Evolutionary conservation across 2,888 invertebrate species (phyloP), one percentile per base, ranked within the genome.

Genomic region (Aleiodes testaceus): DNA sequence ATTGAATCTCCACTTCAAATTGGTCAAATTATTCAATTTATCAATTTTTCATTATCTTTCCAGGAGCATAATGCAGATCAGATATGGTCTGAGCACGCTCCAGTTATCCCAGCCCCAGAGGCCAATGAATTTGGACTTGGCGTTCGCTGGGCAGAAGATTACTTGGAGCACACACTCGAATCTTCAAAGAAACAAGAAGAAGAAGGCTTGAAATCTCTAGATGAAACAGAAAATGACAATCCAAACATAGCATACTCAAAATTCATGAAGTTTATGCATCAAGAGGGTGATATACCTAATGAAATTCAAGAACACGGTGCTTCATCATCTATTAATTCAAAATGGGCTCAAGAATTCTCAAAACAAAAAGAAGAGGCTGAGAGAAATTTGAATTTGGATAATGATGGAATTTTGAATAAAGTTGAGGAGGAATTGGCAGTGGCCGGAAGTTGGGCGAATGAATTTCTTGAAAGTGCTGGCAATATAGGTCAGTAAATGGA

Each of bases 191-290:
- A 44, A 77, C 87, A 88, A 81, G 86, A 88, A 81, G 86, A 88
- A 72, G 88, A 90, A 81, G 88, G 91, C 2, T 89, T 88, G 66
- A 90, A 90, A 78, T 91, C 90, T 9, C 89, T 90, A 75, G 92
- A 92, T 80, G 89, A 92, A 81, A 89, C 91, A 30, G 87, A 88
- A 63, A 88, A 90, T 79, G 89, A 90, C 79, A 92, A 94, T 87
- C 91, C 92, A 75, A 92, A 93, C 82, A 90, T 93, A 79, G 92
- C 92, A 20, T 93, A 93, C 84, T 94, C 93, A 68, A 90, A 95
- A 90, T 95, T 96, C 82, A 93, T 95, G 93, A 93, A 92, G 82
- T 95, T 95, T 84, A 95, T 96, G 92, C 92, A 92, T 82, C 92
- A 92, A 88, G 91, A 94, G 72, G 92, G 92, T 83, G 92, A 93